Evolutionary conservation across 2,888 invertebrate genomes (phyloP).

Genomic region (Abscondita cerata): DNA sequence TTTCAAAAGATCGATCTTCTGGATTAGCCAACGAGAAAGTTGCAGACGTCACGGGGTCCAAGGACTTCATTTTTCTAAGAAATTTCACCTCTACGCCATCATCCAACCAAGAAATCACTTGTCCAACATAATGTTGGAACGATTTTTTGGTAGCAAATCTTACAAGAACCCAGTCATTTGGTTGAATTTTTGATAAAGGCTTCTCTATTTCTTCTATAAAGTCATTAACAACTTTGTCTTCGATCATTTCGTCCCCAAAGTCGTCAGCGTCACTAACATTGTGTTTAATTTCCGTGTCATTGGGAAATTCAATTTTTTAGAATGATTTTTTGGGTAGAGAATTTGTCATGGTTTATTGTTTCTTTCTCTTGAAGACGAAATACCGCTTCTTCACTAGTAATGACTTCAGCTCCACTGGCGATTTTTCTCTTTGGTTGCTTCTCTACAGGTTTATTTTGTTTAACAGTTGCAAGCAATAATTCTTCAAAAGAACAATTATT

Average conservation of each 20-base stretch:
- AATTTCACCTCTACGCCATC: too few relatives aligned
- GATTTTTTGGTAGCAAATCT: not conserved
- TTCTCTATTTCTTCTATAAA: not conserved
- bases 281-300: not conserved
- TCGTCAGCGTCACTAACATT: not conserved
- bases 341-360: not conserved
- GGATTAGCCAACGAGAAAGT: not conserved
- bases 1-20: not conserved
- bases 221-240: not conserved
- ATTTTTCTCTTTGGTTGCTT: not conserved
- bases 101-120: too few relatives aligned
- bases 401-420: conserved; percentile 5
- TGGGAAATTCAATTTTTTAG: not conserved
- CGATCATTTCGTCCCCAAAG: conserved; percentile 1
- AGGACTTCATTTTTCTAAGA: not conserved
- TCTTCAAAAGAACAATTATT: conserved; percentile 7
- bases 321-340: not conserved
- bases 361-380: not conserved
- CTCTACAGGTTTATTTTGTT: not conserved
- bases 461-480: conserved; percentile 6
- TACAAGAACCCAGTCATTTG: not conserved
- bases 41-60: not conserved
- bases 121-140: too few relatives aligned
- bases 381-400: conserved; percentile 2
- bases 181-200: not conserved